Evolutionary conservation across 2,113 vertebrate genomes (phyloP).

Genomic region (Isurus oxyrinchus): DNA sequence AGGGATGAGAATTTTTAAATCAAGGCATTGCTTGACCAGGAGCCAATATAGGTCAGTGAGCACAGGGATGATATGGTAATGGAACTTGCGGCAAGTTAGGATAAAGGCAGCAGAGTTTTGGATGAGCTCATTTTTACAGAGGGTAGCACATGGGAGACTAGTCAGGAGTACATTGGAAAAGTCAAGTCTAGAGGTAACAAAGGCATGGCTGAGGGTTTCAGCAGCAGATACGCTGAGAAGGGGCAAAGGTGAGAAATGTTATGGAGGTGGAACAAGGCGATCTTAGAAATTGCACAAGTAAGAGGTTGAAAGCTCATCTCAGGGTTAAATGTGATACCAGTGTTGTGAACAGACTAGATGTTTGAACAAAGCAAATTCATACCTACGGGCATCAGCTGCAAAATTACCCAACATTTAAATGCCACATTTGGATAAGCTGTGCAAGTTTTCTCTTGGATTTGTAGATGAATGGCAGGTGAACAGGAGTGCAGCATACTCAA

Average conservation of each 20-base stretch:
- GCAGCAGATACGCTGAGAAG: not conserved
- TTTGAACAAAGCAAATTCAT: not conserved
- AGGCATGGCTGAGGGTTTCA: not conserved
- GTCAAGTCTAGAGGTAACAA: not conserved
- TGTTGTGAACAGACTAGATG: not conserved
- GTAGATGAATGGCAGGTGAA: not conserved
- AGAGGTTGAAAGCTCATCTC: not conserved
- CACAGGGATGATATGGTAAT: not conserved
- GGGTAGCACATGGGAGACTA: not conserved
- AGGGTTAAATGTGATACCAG: not conserved
- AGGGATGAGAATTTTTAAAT: not conserved
- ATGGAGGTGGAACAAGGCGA: too few relatives aligned
- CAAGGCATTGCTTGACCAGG: not conserved
- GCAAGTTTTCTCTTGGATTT: not conserved
- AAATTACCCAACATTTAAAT: not conserved
- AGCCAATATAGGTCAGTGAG: not conserved
- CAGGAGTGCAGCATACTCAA: not conserved
- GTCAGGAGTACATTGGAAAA: not conserved
- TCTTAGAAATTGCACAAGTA: too few relatives aligned
- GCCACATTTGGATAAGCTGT: not conserved
- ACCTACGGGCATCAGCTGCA: not conserved
- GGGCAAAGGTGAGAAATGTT: not conserved
- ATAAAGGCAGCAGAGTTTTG: not conserved
- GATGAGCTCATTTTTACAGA: not conserved
- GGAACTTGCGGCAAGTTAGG: not conserved